These are phyloP conservation scores for Potamilus streckersoni DNA, from an alignment of 1,140 invertebrate genomes.

Conservation along the genomic window DNA sequence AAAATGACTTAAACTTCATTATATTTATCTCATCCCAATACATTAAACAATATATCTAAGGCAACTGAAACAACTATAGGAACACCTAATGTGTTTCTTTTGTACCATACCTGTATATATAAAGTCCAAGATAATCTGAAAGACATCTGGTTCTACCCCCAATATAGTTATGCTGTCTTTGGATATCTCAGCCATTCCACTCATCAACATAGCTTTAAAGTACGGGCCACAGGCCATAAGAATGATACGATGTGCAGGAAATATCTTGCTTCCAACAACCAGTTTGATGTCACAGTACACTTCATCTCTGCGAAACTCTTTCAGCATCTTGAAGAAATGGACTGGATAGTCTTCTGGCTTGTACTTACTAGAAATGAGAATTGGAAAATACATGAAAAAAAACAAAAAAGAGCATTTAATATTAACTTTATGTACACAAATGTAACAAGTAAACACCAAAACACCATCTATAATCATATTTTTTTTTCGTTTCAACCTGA, in stretches of 20 bases:
- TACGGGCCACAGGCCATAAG: constrained; percentile 51
- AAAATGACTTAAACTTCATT: neutral
- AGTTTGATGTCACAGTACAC: constrained; percentile 25
- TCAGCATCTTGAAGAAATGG: constrained; percentile 19
- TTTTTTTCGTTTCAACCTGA: too few species aligned
- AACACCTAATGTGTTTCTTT: neutral
- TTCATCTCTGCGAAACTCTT: constrained; percentile 13
- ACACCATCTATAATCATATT: too few species aligned
- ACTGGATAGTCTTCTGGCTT: constrained; percentile 2
- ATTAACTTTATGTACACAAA: too few species aligned
- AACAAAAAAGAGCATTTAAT: too few species aligned
- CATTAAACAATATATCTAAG: neutral
- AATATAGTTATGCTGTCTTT: constrained; percentile 79
- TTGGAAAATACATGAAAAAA: constrained; percentile 12
- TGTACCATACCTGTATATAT: constrained; percentile 83
- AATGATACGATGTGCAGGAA: constrained; percentile 34
- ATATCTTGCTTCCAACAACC: constrained; percentile 10
- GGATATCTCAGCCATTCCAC: constrained; percentile 66
- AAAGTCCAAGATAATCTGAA: constrained; percentile 84
- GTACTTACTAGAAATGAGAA: neutral
- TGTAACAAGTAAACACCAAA: too few species aligned
- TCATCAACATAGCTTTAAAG: constrained; percentile 59
- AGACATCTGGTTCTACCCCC: constrained; percentile 79
- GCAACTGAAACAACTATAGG: neutral
- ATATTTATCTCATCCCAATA: neutral